Evolutionary conservation across 2,113 vertebrate genomes (phyloP).

Genomic region (Corvus hawaiiensis): DNA sequence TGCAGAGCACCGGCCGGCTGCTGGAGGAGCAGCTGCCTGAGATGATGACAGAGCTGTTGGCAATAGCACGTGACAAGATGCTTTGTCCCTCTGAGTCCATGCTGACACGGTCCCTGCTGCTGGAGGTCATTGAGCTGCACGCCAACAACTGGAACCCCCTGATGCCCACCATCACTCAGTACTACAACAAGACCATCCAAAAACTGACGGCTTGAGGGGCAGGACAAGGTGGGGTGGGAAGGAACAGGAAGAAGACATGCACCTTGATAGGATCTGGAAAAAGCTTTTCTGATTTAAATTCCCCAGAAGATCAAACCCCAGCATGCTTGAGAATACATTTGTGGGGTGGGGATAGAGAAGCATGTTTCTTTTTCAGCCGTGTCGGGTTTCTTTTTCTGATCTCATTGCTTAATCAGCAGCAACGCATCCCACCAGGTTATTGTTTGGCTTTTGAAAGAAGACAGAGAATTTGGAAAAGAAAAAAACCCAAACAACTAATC

Average conservation of each 20-base stretch:
- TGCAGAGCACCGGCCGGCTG: slow-evolving; percentile 89
- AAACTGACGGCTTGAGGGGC: slow-evolving; percentile 86
- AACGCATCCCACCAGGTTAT: neutral
- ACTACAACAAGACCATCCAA: slow-evolving; percentile 98
- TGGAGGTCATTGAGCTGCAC: slow-evolving; percentile 96
- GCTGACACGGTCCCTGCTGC: slow-evolving; percentile 91
- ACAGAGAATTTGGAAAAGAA: neutral
- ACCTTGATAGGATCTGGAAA: neutral
- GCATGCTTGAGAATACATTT: slow-evolving; percentile 55
- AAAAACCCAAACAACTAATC: neutral
- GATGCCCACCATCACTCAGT: slow-evolving; percentile 89
- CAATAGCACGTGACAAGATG: slow-evolving; percentile 92
- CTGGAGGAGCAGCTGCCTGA: slow-evolving; percentile 94
- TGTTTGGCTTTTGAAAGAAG: slow-evolving; percentile 56
- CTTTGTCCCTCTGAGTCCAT: slow-evolving; percentile 90
- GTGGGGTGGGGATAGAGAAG: slow-evolving; percentile 54
- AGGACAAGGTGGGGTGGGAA: slow-evolving; percentile 28
- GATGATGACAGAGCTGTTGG: slow-evolving; percentile 94
- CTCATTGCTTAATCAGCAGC: slow-evolving; percentile 4
- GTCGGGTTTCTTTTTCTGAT: slow-evolving; percentile 31
- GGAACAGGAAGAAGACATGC: slow-evolving; percentile 21
- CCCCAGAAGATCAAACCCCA: slow-evolving; percentile 35
- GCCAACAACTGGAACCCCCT: slow-evolving; percentile 94
- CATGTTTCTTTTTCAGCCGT: slow-evolving; percentile 67
- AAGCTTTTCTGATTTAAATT: neutral